Base-by-base conservation (phyloP, 2,113 vertebrate genomes). In the Alethe diademata region DNA sequence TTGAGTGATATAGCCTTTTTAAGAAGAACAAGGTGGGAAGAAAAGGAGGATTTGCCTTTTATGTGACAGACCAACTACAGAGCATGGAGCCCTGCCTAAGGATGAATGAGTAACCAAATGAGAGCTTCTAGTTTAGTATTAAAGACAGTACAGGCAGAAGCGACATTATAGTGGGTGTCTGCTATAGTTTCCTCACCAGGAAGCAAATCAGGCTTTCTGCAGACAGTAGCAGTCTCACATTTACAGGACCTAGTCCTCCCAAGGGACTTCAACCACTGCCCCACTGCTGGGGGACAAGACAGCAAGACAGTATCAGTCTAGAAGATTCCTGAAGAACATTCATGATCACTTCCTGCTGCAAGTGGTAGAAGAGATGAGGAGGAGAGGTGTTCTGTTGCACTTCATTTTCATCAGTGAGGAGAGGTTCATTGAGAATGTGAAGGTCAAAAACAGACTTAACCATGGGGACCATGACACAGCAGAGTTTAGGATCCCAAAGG, bases 341-440 rank as follows among this genome's bases (percentile, higher is more conserved):
- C 24, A 45, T 82, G 11, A 35, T 35, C 17, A 8, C 8, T 74
- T 92, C 5, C 17, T 69, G 2, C 56, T 92, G 33, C 40, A 74
- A 40, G 10, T 33, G 25, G 23, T 11, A 50, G 15, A 60, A 19
- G 14, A 78, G 8, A 8, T 2, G 2, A 42, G 3, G 1, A 70
- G 10, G 14, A 72, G 9, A 51, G 8, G 3, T 58, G 11, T n/a
- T 65, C 38, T 69, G 11, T 24, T 75, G 31, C 11, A 53, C 14
- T 11, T 70, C 9, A 23, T 35, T 28, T 19, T 20, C 14, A 56
- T 20, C 9, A 70, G 0, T 0, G 2, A 56, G 10, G 16, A 81
- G 4, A 2, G 2, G 1, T 7, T 78, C 8, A 5, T 1, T 23
- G 10, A 12, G 5, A 5, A 31, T 43, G 17, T 53, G 19, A 86